These are phyloP conservation scores for Cyprinodon tularosa DNA, from an alignment of 2,113 vertebrate genomes.

Conservation along the genomic window DNA sequence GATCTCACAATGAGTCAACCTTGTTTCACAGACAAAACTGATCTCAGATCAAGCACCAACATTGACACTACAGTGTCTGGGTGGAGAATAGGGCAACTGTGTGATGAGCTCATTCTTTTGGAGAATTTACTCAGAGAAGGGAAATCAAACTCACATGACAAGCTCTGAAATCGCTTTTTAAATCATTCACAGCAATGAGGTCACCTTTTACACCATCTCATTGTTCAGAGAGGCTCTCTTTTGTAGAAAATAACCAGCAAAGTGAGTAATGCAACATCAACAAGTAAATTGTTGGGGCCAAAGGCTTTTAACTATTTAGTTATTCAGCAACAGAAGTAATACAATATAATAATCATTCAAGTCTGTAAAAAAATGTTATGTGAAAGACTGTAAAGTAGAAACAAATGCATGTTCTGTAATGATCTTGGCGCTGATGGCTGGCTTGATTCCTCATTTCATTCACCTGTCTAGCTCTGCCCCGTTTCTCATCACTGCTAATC, in stretches of 20 bases:
- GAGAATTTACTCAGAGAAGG: constrained; percentile 47
- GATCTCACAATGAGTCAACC: constrained; percentile 53
- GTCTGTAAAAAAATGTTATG: too few species aligned
- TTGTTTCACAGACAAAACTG: constrained; percentile 14
- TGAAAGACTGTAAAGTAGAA: too few species aligned
- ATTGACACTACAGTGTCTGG: constrained; percentile 2
- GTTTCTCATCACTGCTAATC: too few species aligned
- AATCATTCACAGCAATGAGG: constrained; percentile 62
- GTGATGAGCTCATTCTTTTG: constrained; percentile 66
- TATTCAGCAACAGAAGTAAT: not conserved
- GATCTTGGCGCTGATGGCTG: too few species aligned
- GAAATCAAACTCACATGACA: constrained; percentile 56
- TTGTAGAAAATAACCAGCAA: constrained; percentile 15
- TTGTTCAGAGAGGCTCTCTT: constrained; percentile 22
- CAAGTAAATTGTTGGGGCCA: constrained; percentile 13
- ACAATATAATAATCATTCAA: too few species aligned
- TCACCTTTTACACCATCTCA: constrained; percentile 45
- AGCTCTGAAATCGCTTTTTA: constrained; percentile 63
- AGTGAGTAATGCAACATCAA: constrained; percentile 34
- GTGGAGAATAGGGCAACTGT: constrained; percentile 33
- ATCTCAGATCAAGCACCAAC: constrained; percentile 40
- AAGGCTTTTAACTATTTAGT: not conserved
- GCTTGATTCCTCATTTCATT: too few species aligned
- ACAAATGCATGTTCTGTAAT: too few species aligned
- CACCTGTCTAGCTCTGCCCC: too few species aligned